Evolutionary conservation across 2,888 invertebrate species (phyloP).

Genomic region (Leptopilina syphax): DNA sequence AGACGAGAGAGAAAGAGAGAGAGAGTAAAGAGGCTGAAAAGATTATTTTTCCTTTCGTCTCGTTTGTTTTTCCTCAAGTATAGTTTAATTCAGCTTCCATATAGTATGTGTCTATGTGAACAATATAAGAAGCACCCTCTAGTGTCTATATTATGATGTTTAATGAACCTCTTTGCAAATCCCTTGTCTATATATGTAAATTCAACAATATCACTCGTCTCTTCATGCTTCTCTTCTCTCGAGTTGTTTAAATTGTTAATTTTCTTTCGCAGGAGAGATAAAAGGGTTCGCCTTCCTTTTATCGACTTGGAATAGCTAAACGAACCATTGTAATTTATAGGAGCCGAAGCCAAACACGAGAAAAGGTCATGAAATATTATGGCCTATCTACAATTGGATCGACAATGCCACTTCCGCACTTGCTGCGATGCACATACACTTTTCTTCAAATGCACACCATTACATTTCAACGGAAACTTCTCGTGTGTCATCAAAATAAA

Average conservation of each 20-base stretch:
- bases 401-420: slow-evolving; percentile 25
- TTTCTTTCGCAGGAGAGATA: slow-evolving; percentile 12
- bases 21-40: not conserved
- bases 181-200: slow-evolving; percentile 15
- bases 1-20: too few species aligned
- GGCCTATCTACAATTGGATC: slow-evolving; percentile 22
- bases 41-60: slow-evolving; percentile 38
- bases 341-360: slow-evolving; percentile 9
- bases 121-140: not conserved
- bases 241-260: slow-evolving; percentile 32
- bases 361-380: slow-evolving; percentile 17
- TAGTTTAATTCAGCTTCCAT: slow-evolving; percentile 15
- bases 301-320: slow-evolving; percentile 35
- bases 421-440: not conserved
- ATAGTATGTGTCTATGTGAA: not conserved
- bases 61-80: slow-evolving; percentile 30
- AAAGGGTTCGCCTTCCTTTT: slow-evolving; percentile 5
- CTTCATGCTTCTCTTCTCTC: not conserved
- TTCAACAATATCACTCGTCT: slow-evolving; percentile 9
- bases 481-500: not conserved
- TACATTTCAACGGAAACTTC: not conserved
- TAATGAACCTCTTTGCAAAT: slow-evolving; percentile 32
- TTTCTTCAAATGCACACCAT: not conserved
- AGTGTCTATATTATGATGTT: not conserved
- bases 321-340: slow-evolving; percentile 38